Evolutionary conservation across 2,797 vertebrate genomes (phyloP).

Genomic region (Emydoidea blandingii): DNA sequence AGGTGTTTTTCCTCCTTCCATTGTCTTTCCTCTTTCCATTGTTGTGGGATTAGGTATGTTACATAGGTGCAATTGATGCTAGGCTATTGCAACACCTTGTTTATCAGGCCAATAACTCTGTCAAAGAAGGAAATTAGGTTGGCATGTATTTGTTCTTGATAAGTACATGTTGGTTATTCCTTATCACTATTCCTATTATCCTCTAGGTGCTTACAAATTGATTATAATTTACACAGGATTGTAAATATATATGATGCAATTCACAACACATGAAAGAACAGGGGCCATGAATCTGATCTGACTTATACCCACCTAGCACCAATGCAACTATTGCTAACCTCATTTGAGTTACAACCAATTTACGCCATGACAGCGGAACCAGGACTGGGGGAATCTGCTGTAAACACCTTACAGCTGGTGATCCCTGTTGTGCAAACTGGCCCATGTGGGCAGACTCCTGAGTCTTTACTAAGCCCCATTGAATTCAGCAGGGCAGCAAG

Average conservation of each 20-base stretch:
- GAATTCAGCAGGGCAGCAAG: not conserved
- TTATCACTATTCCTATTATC: too few relatives aligned
- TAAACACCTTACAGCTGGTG: not conserved
- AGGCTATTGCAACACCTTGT: not conserved
- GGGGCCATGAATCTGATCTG: not conserved
- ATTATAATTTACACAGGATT: not conserved
- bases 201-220: not conserved
- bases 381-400: not conserved
- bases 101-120: too few relatives aligned
- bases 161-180: too few relatives aligned
- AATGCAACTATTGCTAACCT: not conserved
- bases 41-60: not conserved
- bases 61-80: not conserved
- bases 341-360: not conserved
- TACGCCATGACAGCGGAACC: not conserved
- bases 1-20: not conserved
- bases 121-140: too few relatives aligned
- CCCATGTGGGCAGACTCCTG: not conserved
- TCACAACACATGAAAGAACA: not conserved
- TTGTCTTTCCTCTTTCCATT: rapidly evolving
- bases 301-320: not conserved
- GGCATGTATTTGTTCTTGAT: too few relatives aligned
- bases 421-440: not conserved
- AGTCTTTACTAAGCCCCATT: not conserved
- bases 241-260: not conserved